phyloP scores from a whole-genome alignment of 1,140 invertebrate genomes.

The Phortica variegata region DNA sequence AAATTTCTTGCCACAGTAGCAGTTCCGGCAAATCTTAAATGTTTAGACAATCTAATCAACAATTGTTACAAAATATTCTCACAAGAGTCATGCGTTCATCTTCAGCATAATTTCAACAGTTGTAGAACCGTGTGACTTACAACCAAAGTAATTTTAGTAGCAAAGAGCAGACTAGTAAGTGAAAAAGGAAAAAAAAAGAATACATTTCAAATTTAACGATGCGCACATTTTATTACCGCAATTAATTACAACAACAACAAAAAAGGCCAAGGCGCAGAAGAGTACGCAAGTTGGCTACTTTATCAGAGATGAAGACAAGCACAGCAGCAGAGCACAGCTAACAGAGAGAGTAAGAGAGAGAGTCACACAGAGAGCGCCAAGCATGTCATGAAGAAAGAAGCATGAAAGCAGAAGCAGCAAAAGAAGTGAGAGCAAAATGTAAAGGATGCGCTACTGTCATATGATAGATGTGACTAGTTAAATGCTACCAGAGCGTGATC shows the following conservation, averaged over 20 bases:
- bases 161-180: not conserved
- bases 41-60: too few species aligned
- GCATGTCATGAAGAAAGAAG: too few species aligned
- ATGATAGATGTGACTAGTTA: conserved; percentile 53
- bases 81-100: too few species aligned
- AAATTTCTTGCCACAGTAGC: too few species aligned
- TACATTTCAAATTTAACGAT: conserved; percentile 55
- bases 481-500: conserved; percentile 36
- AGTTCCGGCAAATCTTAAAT: too few species aligned
- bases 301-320: conserved; percentile 23
- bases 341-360: not conserved
- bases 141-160: too few species aligned
- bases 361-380: conserved; percentile 1
- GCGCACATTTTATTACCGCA: conserved; percentile 55
- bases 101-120: too few species aligned
- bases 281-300: conserved; percentile 39
- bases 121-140: too few species aligned
- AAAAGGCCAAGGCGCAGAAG: too few species aligned
- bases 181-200: conserved; percentile 17
- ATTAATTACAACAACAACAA: conserved; percentile 56
- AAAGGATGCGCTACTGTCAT: conserved; percentile 1
- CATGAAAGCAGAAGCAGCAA: too few species aligned
- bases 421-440: conserved; percentile 4
- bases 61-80: too few species aligned
- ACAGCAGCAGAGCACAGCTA: conserved; percentile 2